Conservation (phyloP, 2,888 invertebrate genomes). For the Pollenia angustigena region DNA sequence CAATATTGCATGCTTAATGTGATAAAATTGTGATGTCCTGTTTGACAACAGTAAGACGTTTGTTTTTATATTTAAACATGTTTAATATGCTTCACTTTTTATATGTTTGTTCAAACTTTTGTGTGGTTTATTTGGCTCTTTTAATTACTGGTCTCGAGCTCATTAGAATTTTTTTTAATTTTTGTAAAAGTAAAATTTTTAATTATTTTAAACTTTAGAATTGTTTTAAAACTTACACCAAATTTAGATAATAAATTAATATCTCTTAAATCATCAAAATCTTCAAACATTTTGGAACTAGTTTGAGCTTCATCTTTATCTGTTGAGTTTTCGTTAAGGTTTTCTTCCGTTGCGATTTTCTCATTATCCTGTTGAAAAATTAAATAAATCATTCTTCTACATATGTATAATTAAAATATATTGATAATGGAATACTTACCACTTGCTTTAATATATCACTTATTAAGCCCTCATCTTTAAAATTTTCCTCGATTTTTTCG, state of each 20-base stretch:
- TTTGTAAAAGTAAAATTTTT: neutral
- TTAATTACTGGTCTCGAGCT: no score
- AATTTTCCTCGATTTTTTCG: neutral
- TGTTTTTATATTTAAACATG: no score
- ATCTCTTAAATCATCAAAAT: conserved; percentile 51
- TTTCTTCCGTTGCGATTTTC: neutral
- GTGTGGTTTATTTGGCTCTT: no score
- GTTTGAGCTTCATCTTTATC: neutral
- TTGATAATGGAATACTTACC: conserved; percentile 2
- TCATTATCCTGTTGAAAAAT: conserved; percentile 25
- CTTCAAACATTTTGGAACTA: neutral
- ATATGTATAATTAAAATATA: neutral
- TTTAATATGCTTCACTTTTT: no score
- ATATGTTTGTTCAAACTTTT: no score
- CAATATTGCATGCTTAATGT: no score
- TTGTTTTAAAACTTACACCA: conserved; percentile 64
- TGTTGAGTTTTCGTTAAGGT: neutral
- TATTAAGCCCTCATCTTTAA: neutral
- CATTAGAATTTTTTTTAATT: neutral
- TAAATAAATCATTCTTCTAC: neutral
- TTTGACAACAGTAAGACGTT: no score
- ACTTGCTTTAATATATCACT: conserved; percentile 63
- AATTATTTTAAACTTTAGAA: neutral
- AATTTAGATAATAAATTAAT: conserved; percentile 56
- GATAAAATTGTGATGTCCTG: no score